phyloP scores from a whole-genome alignment of 2,797 vertebrate genomes.

The Morelia viridis region DNA sequence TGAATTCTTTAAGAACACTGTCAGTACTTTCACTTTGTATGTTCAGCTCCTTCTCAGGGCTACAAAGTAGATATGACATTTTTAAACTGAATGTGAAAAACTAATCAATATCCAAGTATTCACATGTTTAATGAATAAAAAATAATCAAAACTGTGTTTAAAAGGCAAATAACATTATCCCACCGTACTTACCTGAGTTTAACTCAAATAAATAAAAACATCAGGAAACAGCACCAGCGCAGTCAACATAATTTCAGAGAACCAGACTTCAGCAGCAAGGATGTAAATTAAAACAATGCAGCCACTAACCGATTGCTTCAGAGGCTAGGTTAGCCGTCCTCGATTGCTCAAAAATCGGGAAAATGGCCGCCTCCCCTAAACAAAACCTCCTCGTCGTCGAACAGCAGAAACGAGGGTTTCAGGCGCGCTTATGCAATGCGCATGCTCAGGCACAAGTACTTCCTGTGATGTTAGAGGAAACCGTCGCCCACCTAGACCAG shows the following conservation, averaged over 20 bases:
- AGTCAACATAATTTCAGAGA: not conserved
- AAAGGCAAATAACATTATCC: not conserved
- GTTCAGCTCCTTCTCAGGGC: not conserved
- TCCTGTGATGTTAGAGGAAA: not conserved
- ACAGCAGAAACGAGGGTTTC: not conserved
- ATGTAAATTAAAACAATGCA: not conserved
- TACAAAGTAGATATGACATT: not conserved
- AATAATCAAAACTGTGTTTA: not conserved
- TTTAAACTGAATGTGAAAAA: not conserved
- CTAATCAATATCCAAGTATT: not conserved
- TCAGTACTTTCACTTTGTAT: not conserved
- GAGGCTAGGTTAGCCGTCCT: not conserved
- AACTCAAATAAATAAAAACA: not conserved
- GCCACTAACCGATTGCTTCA: slow-evolving; percentile 2
- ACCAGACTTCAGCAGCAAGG: not conserved
- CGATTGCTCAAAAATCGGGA: not conserved
- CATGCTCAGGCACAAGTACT: slow-evolving; percentile 1
- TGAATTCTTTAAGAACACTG: not conserved
- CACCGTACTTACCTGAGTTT: not conserved
- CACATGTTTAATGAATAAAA: not conserved
- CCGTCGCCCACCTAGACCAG: not conserved
- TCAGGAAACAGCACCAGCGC: not conserved
- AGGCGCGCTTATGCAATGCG: slow-evolving; percentile 22
- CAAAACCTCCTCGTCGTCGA: not conserved
- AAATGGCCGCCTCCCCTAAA: not conserved